Evolutionary conservation across 1,140 invertebrate species (phyloP), one percentile per base, ranked within the genome.

Genomic region (Drosophila baimaii): DNA sequence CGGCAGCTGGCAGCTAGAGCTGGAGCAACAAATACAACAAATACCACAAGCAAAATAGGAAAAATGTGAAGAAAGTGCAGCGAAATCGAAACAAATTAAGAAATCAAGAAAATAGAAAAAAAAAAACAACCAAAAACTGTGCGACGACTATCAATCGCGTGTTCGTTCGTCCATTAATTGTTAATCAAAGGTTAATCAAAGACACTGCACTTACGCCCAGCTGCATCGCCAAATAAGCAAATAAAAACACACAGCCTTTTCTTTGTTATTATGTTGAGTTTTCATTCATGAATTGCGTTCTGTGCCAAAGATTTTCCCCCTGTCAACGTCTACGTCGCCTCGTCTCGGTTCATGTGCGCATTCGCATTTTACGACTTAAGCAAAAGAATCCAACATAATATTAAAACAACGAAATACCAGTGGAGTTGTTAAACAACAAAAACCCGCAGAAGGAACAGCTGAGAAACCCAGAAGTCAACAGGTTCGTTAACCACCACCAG

Each of bases 271-370:
- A 52, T 64, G 35, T 52, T 21, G 31, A 47, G 41, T 21, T 44
- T 79, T 72, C 70, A 85, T 86, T 86, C 71, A 86, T 72, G 44
- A 86, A 63, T 58, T 75, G 33, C 29, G 33, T 78, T 65, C 35
- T 66, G 79, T 64, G 51, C 29, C 31, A 35, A 35, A 35, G 51
- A 35, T 35, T 35, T 54, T 35, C 19, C 31, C 51, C 13, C 13
- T 35, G 55, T 44, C 23, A 55, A 49, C 2, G 51, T 52, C 54
- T 61, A 39, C 35, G 54, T 41, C 52, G 44, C 39, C 43, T 65
- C 13, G 55, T 57, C 54, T 68, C 43, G 25, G n/a, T 70, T 44
- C 23, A 61, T 47, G 31, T 78, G 52, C 47, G 74, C 29, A 49
- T 37, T 61, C 27, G 51, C 8, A 21, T 54, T 54, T 35, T 54